These are phyloP conservation scores for Keiferia lycopersicella DNA, from an alignment of 2,888 invertebrate genomes.

Conservation along the genomic window DNA sequence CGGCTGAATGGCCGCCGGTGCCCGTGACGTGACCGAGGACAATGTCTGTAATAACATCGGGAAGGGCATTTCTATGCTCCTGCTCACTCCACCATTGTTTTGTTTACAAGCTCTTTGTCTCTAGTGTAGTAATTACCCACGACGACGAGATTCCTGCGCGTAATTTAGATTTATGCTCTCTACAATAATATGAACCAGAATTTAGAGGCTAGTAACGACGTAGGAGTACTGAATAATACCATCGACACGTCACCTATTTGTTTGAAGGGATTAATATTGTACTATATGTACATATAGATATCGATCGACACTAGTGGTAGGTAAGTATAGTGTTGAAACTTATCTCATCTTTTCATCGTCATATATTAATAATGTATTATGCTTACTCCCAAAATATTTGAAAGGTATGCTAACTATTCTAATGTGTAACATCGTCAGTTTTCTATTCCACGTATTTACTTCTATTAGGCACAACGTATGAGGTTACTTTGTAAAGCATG, in stretches of 20 bases:
- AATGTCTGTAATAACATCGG: slow-evolving; percentile 49
- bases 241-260: too few species aligned
- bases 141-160: neutral
- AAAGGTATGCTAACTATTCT: neutral
- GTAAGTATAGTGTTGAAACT: too few species aligned
- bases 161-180: slow-evolving; percentile 19
- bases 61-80: slow-evolving; percentile 39
- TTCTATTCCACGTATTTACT: neutral
- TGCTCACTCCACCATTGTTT: slow-evolving; percentile 26
- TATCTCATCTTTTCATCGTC: too few species aligned
- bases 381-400: neutral
- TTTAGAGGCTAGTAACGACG: neutral
- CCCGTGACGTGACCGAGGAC: slow-evolving; percentile 53
- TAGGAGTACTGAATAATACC: neutral
- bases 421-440: neutral
- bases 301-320: too few species aligned
- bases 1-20: slow-evolving; percentile 61
- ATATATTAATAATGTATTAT: neutral
- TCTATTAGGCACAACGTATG: neutral
- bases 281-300: too few species aligned
- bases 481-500: neutral
- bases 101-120: slow-evolving; percentile 24
- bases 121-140: slow-evolving; percentile 21
- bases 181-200: slow-evolving; percentile 12
- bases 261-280: too few species aligned